Evolutionary conservation across 2,113 vertebrate species (phyloP).

Genomic region (Nothoprocta pentlandii): DNA sequence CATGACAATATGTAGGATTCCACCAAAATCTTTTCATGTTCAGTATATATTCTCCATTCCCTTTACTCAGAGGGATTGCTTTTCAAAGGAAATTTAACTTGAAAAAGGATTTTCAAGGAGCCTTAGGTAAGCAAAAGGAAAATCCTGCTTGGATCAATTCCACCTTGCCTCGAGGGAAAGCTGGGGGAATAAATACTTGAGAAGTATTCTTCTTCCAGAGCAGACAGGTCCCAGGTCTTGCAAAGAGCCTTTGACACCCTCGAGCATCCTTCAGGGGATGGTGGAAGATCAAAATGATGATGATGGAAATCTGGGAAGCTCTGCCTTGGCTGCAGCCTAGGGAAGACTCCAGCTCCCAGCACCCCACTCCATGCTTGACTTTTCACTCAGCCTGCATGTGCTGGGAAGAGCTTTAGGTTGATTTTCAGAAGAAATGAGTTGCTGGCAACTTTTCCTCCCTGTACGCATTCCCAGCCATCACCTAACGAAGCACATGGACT

Average conservation of each 20-base stretch:
- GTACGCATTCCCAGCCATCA: neutral
- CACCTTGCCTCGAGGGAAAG: neutral
- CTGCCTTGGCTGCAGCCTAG: neutral
- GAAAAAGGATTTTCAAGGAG: neutral
- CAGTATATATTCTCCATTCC: neutral
- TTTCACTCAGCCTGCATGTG: neutral
- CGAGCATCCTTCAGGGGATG: neutral
- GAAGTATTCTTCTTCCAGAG: neutral
- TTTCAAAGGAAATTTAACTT: neutral
- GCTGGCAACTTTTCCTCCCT: neutral
- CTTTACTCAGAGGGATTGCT: neutral
- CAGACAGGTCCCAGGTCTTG: fast-evolving
- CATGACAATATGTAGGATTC: neutral
- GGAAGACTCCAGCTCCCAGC: neutral
- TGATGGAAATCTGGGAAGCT: neutral
- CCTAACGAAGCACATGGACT: neutral
- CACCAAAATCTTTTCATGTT: neutral
- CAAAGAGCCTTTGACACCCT: neutral
- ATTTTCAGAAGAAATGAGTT: neutral
- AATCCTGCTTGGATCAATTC: neutral
- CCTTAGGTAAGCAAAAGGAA: neutral
- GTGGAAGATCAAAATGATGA: neutral
- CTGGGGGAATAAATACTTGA: neutral
- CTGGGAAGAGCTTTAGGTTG: neutral
- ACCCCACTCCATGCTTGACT: neutral